phyloP scores from a whole-genome alignment of 37 sponge, comb jelly and placozoan species.

The Aphrocallistes beatrix region DNA sequence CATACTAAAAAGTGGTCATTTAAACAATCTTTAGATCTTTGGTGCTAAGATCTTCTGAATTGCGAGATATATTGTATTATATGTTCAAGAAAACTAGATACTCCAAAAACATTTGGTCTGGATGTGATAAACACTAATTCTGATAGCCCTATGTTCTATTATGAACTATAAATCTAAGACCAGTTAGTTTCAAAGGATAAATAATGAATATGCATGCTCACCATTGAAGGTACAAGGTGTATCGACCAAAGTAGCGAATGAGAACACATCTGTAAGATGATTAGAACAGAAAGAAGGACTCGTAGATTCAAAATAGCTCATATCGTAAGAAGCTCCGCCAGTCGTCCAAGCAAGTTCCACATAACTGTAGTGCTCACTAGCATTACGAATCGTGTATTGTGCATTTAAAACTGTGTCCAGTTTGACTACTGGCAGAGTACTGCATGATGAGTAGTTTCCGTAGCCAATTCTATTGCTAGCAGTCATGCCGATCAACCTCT shows the following conservation, averaged over 20 bases:
- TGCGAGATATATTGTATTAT: too few species aligned
- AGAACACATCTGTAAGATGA: neutral
- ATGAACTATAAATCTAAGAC: too few species aligned
- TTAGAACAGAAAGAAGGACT: neutral
- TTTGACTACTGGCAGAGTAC: neutral
- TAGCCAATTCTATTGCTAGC: neutral
- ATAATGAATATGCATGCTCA: too few species aligned
- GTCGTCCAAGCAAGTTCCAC: neutral
- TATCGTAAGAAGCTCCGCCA: slow-evolving; percentile 6
- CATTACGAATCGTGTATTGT: neutral
- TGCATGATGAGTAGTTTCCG: neutral
- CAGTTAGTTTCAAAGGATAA: too few species aligned
- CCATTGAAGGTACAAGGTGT: neutral
- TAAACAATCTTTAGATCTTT: too few species aligned
- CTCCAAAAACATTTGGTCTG: too few species aligned
- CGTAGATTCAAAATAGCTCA: neutral
- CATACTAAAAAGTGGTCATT: too few species aligned
- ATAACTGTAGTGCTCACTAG: neutral
- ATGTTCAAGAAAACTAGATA: too few species aligned
- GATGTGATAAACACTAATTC: too few species aligned
- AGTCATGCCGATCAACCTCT: neutral
- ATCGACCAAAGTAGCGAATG: neutral
- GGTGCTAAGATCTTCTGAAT: too few species aligned
- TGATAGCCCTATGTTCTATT: too few species aligned
- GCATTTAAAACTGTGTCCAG: neutral